Evolutionary conservation across 2,888 invertebrate genomes (phyloP).

Genomic region (Ypsolopha sequella): DNA sequence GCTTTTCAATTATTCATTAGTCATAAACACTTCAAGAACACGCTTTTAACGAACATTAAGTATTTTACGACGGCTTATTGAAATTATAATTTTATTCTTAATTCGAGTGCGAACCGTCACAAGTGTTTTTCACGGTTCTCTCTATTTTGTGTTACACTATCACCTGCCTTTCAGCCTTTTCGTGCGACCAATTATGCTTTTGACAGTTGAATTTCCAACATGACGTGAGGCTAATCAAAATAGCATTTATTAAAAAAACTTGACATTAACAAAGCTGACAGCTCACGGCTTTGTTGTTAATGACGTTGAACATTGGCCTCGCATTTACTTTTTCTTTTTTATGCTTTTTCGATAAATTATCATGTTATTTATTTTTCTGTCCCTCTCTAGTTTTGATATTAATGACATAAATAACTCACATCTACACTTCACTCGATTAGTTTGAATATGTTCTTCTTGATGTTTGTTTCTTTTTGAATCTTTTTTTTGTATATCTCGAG

Average conservation of each 20-base stretch:
- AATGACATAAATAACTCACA: background rate
- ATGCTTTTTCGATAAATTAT: conserved; percentile 33
- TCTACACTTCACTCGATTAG: background rate
- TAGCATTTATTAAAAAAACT: conserved; percentile 67
- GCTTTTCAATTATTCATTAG: conserved; percentile 3
- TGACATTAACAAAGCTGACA: conserved; percentile 65
- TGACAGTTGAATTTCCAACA: conserved; percentile 71
- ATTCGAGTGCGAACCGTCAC: background rate
- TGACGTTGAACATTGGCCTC: conserved; percentile 28
- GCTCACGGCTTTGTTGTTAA: conserved; percentile 67
- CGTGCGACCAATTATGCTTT: conserved; percentile 68
- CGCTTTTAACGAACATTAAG: conserved; percentile 4
- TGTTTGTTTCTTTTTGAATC: background rate
- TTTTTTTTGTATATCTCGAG: background rate
- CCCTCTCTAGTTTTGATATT: background rate
- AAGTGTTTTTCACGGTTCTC: background rate
- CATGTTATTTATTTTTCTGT: background rate
- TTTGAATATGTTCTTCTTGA: background rate
- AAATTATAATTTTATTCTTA: conserved; percentile 4
- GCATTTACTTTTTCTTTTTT: conserved; percentile 36
- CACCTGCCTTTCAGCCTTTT: conserved; percentile 43
- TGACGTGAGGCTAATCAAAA: conserved; percentile 74
- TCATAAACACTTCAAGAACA: conserved; percentile 5
- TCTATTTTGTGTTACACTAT: background rate
- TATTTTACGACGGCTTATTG: conserved; percentile 5